Evolutionary conservation across 2,113 vertebrate genomes (phyloP), one percentile per base, ranked within the genome.

Genomic region (Cavia porcellus): DNA sequence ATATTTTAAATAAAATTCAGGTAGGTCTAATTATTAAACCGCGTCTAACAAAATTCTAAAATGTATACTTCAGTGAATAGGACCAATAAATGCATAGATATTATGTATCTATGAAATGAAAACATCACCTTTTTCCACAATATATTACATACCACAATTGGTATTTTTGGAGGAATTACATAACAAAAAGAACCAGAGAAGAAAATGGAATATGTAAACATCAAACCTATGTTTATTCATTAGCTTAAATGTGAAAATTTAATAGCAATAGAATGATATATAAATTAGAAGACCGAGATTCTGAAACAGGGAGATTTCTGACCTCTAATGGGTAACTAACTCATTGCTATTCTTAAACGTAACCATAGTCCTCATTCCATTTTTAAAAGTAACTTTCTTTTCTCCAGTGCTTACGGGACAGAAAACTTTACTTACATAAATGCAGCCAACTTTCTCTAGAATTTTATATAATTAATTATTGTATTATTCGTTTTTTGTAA

Each of bases 1-100:
- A 45, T 52, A 2, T 70, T 94, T 12, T 75, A 94, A 96, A 87
- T 92, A 59, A 94, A 95, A 95, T 96, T 87, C 30, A 19, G 4
- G 90, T 86, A 87, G 50, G 17, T 70, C 75, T 95, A 64, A 94
- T 89, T 90, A 80, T 80, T 95, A 92, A 93, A 86, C 28, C 75
- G 66, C 68, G 9, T 90, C 17, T 89, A 90, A 83, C 28, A 96
- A 85, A 96, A 97, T 68, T 93, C 17, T 81, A 68, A 80, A 94
- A 94, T 59, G 35, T 84, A 9, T 92, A 93, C 94, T 92, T 77
- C 57, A 3, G 89, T 66, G 77, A 81, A 47, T 90, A 66, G 45
- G 55, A 93, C 55, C 72, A 11, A 25, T 89, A 95, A 80, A 20
- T 86, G 13, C 32, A 42, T 47, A 70, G 55, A 74, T 72, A 91